A percentile compares a stretch with the other conserved stretches of the same genome.
Evolutionary conservation across 2,113 vertebrate genomes (phyloP).

Genomic region (Aythya baeri): DNA sequence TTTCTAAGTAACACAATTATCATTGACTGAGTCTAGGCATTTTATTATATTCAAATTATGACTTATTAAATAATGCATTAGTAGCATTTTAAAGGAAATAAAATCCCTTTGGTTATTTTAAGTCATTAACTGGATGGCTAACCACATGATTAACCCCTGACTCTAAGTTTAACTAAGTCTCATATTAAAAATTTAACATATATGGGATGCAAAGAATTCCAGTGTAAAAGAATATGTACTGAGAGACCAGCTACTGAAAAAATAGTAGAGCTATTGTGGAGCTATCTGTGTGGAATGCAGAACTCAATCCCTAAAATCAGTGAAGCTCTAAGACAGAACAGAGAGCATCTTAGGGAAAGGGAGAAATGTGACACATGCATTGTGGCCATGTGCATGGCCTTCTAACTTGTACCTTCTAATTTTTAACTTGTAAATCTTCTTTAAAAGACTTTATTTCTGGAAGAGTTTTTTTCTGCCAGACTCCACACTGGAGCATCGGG

Average conservation of each 20-base stretch:
- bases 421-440: not conserved
- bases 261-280: not conserved
- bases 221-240: not conserved
- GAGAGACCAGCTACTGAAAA: not conserved
- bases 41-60: constrained; percentile 35
- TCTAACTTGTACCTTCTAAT: not conserved
- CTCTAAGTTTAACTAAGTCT: not conserved
- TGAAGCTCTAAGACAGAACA: not conserved
- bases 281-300: not conserved
- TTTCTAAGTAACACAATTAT: constrained; percentile 1
- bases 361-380: not conserved
- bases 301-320: not conserved
- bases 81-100: constrained; percentile 33
- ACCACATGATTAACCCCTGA: constrained; percentile 6
- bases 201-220: not conserved
- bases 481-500: too few relatives aligned
- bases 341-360: not conserved
- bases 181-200: constrained; percentile 4
- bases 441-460: not conserved
- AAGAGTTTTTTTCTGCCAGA: not conserved
- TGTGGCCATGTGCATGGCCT: not conserved
- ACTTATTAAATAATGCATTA: constrained; percentile 32
- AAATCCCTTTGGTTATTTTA: constrained; percentile 22
- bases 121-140: not conserved
- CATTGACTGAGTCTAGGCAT: not conserved